A percentile compares a stretch with the other conserved stretches of the same genome.
These are phyloP conservation scores for Lysandra bellargus DNA, from an alignment of 2,888 invertebrate genomes.

Conservation along the genomic window DNA sequence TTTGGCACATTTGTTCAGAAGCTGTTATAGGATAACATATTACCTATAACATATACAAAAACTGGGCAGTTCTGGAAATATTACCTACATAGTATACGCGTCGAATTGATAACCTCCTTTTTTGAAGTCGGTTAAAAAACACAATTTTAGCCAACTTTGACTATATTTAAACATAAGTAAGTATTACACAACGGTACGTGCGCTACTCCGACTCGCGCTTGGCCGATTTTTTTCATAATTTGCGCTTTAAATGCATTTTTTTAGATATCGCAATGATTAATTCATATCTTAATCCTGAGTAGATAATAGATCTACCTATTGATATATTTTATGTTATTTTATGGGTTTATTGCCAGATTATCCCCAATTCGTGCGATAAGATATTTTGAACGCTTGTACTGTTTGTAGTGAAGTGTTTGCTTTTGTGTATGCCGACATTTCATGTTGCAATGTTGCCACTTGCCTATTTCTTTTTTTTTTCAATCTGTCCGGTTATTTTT, in stretches of 20 bases:
- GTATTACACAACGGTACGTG: background rate
- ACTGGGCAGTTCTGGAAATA: too few species aligned
- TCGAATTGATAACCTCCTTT: too few species aligned
- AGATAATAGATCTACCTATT: background rate
- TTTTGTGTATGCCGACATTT: background rate
- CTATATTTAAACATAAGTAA: background rate
- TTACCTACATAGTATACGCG: too few species aligned
- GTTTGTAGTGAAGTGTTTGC: background rate
- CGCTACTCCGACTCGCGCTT: too few species aligned
- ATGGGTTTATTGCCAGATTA: background rate
- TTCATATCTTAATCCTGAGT: background rate
- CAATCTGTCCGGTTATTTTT: too few species aligned
- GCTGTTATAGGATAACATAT: too few species aligned
- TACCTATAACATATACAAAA: too few species aligned
- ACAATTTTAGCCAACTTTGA: too few species aligned
- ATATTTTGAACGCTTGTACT: background rate
- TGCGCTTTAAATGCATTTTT: background rate
- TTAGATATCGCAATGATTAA: background rate
- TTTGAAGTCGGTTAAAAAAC: too few species aligned
- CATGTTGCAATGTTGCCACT: background rate
- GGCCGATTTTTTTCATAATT: background rate
- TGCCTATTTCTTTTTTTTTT: too few species aligned
- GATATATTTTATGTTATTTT: background rate
- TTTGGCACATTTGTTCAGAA: too few species aligned
- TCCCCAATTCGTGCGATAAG: conserved; percentile 3